Percentiles rank a stretch among this genome's conserved stretches.
Evolutionary conservation across 2,113 vertebrate genomes (phyloP).

Genomic region (Pteruthius melanotis): DNA sequence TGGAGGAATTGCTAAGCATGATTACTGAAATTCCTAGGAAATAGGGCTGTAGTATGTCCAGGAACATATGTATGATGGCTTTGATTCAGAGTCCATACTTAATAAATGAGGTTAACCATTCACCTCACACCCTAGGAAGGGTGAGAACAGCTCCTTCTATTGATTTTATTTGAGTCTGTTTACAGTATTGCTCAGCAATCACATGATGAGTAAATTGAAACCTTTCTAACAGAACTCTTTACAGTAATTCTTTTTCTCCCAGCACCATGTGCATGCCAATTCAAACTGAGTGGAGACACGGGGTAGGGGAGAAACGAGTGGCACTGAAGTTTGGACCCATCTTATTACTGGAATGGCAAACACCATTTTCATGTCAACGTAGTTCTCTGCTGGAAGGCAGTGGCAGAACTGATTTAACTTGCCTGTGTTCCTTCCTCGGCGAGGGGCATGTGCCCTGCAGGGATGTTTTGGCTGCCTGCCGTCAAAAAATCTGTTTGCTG

Average conservation of each 20-base stretch:
- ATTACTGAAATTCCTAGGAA: conserved; percentile 15
- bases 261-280: background rate
- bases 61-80: background rate
- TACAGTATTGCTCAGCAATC: conserved; percentile 22
- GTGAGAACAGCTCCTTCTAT: background rate
- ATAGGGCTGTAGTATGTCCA: background rate
- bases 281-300: background rate
- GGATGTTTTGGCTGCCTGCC: conserved; percentile 66
- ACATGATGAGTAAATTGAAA: conserved; percentile 61
- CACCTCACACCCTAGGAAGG: background rate
- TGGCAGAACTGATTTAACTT: conserved; percentile 52
- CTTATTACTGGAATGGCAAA: conserved; percentile 57
- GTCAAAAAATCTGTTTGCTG: conserved; percentile 75
- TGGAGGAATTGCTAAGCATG: background rate
- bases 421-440: conserved; percentile 39
- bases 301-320: background rate
- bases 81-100: background rate
- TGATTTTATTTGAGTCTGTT: conserved; percentile 1
- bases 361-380: background rate
- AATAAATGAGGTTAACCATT: conserved; percentile 24
- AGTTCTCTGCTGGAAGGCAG: conserved; percentile 7
- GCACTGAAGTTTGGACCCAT: conserved; percentile 46
- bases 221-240: conserved; percentile 47
- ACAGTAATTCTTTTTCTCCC: background rate
- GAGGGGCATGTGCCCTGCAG: conserved; percentile 62